Evolutionary conservation across 1,140 invertebrate genomes (phyloP), one percentile per base, ranked within the genome.

Genomic region (Philotrypesis tridentata): DNA sequence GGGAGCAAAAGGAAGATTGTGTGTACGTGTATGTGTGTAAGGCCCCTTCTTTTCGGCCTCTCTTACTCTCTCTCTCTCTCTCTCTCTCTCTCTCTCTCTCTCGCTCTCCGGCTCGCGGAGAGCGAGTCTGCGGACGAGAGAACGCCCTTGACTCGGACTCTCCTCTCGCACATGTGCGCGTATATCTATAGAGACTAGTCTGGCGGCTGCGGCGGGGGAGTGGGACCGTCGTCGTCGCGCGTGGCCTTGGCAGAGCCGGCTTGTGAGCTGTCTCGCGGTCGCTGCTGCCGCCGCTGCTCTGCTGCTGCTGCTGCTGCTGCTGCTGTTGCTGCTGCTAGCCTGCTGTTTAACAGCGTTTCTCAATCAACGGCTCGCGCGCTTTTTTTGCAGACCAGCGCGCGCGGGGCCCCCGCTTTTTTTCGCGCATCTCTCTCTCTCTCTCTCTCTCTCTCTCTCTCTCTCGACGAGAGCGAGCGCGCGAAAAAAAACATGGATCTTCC

Each of bases 131-230:
- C 43, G 73, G 33, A 80, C 83, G 86, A 86, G 88, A 86, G 86
- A 88, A 89, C 89, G 89, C 89, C 89, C 89, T 90, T 90, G 89
- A 90, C 89, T 90, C 85, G 86, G 85, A 87, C 84, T 89, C 85
- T 68, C 70, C 61, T 75, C 68, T 70, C 77, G 7, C 48, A 55
- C 3, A n/a, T 7, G 17, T 4, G 48, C n/a, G 5, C 1, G 43
- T 48, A 55, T 55, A 55, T 55, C 48, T 55, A 55, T 55, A 55
- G 1, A 55, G 17, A 55, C 4, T 17, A 25, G 67, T 33, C 80
- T 79, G 85, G 63, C 43, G 40, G 37, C 21, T 40, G 79, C 85
- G 83, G 86, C 87, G 88, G 89, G 88, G 86, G 88, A 90, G 89
- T 90, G 87, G 89, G 88, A 87, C 88, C 87, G 78, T 31, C 40